Base-by-base conservation (phyloP, 2,797 vertebrate species). In the Rhyacichthys aspro region DNA sequence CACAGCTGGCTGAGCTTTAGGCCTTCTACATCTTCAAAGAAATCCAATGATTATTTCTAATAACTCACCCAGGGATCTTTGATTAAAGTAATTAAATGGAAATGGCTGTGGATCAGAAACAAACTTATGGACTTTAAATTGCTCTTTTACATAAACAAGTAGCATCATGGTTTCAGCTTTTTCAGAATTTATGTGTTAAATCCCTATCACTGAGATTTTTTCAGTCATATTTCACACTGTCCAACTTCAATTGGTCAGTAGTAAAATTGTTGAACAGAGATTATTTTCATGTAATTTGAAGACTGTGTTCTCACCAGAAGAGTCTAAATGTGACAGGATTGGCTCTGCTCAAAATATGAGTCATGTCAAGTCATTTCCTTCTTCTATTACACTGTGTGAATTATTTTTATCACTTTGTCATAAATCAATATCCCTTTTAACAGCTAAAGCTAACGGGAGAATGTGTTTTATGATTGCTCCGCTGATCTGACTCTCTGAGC, bases 1-100 rank as follows among this genome's bases (percentile, higher is more conserved):
- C 57, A 59, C 16, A 52, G 54, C 42, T 32, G 55, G 45, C 59
- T 68, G 50, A 59, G 52, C 59, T 72, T 54, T 1, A 33, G 54
- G 59, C 42, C 19, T 11, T 63, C 55, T 45, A 10, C 15, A 43
- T 57, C 38, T 16, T 56, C 45, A 58, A 39, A 52, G 49, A 52
- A 52, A 52, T 37, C 7, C 34, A 14, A 8, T 52, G 49, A 52
- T 52, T 49, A 11, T 9, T 34, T 49, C 28, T 34, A n/a, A 49
- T 49, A 49, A 34, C n/a, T 34, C 32, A 12, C 5, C 15, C 47
- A 16, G 32, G 9, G n/a, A 28, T 28, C 32, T 8, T 36, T 52
- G 18, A 16, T 18, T 37, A 19, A 37, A 3, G 37, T 16, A 37
- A 52, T 52, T 17, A 37, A 34, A 18, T 38, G 11, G 33, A 52